Evolutionary conservation across 2,888 invertebrate genomes (phyloP).

Genomic region (Galeruca laticollis): DNA sequence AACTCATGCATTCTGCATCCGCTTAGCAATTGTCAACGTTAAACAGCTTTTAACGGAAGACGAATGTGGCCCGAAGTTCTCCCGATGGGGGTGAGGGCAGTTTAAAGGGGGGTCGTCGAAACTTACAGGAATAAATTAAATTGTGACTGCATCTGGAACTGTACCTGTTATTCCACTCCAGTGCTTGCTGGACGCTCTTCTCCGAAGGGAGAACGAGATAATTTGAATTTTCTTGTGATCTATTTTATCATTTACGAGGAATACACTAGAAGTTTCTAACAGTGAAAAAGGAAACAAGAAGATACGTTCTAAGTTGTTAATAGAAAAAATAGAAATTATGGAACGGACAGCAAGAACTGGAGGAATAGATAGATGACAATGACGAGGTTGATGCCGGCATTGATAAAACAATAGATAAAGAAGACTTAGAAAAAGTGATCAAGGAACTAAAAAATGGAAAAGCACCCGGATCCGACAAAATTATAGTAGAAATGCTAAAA

Average conservation of each 20-base stretch:
- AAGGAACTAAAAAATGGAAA: too few relatives aligned
- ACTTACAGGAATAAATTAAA: conserved; percentile 57
- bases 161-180: conserved; percentile 56
- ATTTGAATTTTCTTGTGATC: conserved; percentile 40
- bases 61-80: conserved; percentile 42
- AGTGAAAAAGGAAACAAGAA: too few relatives aligned
- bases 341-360: too few relatives aligned
- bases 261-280: too few relatives aligned
- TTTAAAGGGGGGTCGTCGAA: conserved; percentile 41
- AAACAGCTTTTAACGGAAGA: conserved; percentile 53
- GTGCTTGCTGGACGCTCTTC: conserved; percentile 40
- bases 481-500: too few relatives aligned
- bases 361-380: too few relatives aligned
- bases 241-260: conserved; percentile 29
- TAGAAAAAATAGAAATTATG: too few relatives aligned
- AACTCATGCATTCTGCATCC: conserved; percentile 35
- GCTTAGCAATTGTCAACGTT: conserved; percentile 53
- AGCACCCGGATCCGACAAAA: too few relatives aligned
- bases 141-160: conserved; percentile 51
- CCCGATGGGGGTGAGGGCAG: conserved; percentile 31
- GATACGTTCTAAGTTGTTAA: too few relatives aligned
- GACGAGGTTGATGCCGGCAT: too few relatives aligned
- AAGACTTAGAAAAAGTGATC: too few relatives aligned
- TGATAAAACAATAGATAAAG: too few relatives aligned
- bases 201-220: conserved; percentile 40